Conservation (phyloP, 2,113 vertebrate genomes). For the Amphiprion percula region DNA sequence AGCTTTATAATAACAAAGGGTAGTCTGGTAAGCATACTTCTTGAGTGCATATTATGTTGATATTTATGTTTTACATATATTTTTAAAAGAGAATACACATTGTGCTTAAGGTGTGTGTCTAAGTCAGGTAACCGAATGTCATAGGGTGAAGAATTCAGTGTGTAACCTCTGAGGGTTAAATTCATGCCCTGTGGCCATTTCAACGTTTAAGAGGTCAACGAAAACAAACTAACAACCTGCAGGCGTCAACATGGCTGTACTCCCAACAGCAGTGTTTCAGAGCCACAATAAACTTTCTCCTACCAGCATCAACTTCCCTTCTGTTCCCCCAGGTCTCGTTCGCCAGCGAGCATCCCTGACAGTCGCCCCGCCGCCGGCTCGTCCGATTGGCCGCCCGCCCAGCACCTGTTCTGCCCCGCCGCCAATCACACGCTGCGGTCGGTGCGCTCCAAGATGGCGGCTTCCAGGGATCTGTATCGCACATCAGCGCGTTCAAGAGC, state of each 20-base stretch:
- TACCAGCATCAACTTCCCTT: not conserved
- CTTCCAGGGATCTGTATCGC: conserved; percentile 66
- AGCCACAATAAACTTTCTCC: not conserved
- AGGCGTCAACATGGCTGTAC: not conserved
- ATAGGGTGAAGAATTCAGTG: too few relatives aligned
- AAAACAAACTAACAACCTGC: not conserved
- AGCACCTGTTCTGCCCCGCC: conserved; percentile 67
- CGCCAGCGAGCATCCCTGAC: conserved; percentile 17
- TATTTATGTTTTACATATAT: too few relatives aligned
- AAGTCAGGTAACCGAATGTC: too few relatives aligned
- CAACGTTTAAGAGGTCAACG: too few relatives aligned
- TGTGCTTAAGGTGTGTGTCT: too few relatives aligned
- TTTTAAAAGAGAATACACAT: too few relatives aligned
- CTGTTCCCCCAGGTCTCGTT: not conserved
- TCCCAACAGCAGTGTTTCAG: not conserved
- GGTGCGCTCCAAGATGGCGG: conserved; percentile 90
- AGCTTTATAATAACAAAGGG: too few relatives aligned
- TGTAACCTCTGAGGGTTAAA: too few relatives aligned
- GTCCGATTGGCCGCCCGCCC: conserved; percentile 79
- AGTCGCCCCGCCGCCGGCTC: not conserved
- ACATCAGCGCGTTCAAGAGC: conserved; percentile 40
- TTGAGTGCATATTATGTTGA: too few relatives aligned
- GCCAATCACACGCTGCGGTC: conserved; percentile 82
- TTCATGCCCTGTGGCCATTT: too few relatives aligned
- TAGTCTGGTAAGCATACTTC: too few relatives aligned